These are phyloP conservation scores for Dioctria rufipes DNA, from an alignment of 2,888 invertebrate genomes.

Conservation along the genomic window DNA sequence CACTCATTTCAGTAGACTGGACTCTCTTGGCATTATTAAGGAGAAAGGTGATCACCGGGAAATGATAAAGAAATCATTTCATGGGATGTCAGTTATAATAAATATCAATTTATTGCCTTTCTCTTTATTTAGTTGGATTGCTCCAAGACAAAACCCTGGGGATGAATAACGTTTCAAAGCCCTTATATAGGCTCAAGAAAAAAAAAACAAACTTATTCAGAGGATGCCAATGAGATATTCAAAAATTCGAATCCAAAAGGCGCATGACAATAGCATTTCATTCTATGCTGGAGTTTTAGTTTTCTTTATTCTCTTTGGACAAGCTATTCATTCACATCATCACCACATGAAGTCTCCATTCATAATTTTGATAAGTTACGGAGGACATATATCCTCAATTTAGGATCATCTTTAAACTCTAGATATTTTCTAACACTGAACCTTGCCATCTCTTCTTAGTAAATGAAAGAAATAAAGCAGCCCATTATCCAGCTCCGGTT, in stretches of 20 bases:
- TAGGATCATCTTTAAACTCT: no score
- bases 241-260: no score
- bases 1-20: not conserved
- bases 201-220: not conserved
- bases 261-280: not conserved
- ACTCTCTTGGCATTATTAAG: not conserved
- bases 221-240: no score
- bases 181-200: not conserved
- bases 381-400: no score
- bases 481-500: not conserved
- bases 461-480: not conserved
- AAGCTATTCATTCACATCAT: constrained; percentile 10
- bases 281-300: not conserved
- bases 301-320: constrained; percentile 3
- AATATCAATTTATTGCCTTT: constrained; percentile 43
- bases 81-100: not conserved
- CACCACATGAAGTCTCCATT: constrained; percentile 33
- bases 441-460: not conserved
- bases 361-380: constrained; percentile 16
- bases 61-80: constrained; percentile 35
- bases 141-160: not conserved
- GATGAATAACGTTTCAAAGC: not conserved
- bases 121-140: constrained; percentile 25
- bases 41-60: constrained; percentile 26
- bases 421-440: not conserved